Conservation (phyloP, 2,797 vertebrate genomes). For the Nasua narica region DNA sequence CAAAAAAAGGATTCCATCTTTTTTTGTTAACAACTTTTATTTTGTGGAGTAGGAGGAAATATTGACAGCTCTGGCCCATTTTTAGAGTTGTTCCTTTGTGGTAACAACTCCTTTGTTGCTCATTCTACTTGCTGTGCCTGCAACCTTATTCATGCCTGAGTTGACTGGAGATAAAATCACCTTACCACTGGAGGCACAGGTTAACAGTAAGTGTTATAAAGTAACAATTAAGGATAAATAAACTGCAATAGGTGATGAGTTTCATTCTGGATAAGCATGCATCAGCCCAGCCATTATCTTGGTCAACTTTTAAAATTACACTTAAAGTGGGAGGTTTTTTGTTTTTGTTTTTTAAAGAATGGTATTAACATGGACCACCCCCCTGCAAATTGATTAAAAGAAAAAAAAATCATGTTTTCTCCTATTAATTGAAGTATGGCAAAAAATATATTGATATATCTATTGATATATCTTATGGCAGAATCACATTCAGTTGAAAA, state of each 20-base stretch:
- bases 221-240: constrained; percentile 35
- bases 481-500: not conserved
- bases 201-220: constrained; percentile 40
- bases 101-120: constrained; percentile 50
- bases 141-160: constrained; percentile 51
- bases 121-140: constrained; percentile 46
- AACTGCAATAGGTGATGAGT: not conserved
- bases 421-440: not conserved
- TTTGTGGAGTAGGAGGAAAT: not conserved
- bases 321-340: not conserved
- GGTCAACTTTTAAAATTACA: constrained; percentile 13
- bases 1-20: not conserved
- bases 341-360: not conserved
- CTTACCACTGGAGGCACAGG: constrained; percentile 31
- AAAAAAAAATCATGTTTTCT: not conserved
- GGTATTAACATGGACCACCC: not conserved
- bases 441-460: not conserved
- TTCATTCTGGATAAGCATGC: constrained; percentile 28
- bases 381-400: not conserved
- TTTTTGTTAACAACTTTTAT: not conserved
- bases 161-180: constrained; percentile 36
- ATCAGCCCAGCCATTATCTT: not conserved
- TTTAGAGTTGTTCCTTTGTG: constrained; percentile 1
- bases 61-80: constrained; percentile 20
- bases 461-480: not conserved